Conservation (phyloP, 2,888 invertebrate species). For the Trissolcus brochymenae region DNA sequence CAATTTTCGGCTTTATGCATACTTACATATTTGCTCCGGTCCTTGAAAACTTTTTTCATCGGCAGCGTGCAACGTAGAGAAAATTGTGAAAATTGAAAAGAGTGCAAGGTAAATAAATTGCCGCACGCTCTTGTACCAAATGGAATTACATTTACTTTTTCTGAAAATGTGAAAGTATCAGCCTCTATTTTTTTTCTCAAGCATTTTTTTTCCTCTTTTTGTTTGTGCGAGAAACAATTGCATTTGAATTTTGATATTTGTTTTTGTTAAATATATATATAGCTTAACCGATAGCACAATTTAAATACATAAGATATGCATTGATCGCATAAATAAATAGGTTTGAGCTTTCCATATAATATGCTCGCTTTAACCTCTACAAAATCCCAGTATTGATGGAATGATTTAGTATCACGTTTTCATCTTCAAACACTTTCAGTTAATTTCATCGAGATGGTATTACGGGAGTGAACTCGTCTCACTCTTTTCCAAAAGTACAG, state of each 20-base stretch:
- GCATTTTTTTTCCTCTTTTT: no score
- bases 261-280: no score
- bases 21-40: conserved; percentile 35
- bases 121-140: conserved; percentile 5
- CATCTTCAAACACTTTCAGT: conserved; percentile 68
- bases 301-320: no score
- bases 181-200: no score
- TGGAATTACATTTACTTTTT: conserved; percentile 13
- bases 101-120: conserved; percentile 4
- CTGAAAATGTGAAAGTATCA: no score
- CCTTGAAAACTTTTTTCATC: conserved; percentile 1
- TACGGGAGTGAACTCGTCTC: conserved; percentile 44
- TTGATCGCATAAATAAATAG: no score
- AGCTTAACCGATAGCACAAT: no score
- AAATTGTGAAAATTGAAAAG: conserved; percentile 29
- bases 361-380: no score
- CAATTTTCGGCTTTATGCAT: conserved; percentile 12
- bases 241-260: no score
- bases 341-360: no score
- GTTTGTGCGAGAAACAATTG: no score
- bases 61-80: conserved; percentile 8
- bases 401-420: conserved; percentile 69
- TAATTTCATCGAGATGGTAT: conserved; percentile 59
- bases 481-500: conserved; percentile 61
- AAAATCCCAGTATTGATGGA: conserved; percentile 60